Evolutionary conservation across 2,797 vertebrate species (phyloP).

Genomic region (Falco peregrinus): DNA sequence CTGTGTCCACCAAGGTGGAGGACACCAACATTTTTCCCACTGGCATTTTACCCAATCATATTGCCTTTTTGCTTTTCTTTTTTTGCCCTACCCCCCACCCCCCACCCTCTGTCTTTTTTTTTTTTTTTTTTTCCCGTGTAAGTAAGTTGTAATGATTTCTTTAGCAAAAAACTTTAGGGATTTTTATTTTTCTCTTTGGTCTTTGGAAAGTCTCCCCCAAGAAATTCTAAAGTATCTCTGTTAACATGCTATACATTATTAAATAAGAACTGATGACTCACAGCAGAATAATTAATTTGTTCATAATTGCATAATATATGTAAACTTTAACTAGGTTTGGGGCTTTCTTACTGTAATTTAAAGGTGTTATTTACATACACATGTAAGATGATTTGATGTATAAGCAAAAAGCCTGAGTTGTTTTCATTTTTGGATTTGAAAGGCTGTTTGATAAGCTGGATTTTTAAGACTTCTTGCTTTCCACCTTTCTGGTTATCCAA

Average conservation of each 20-base stretch:
- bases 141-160: not conserved
- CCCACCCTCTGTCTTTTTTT: too few species aligned
- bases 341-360: not conserved
- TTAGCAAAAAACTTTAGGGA: not conserved
- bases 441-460: slow-evolving; percentile 63
- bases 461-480: slow-evolving; percentile 73
- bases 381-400: not conserved
- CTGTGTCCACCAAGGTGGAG: not conserved
- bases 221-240: not conserved
- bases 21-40: not conserved
- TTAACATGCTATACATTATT: not conserved
- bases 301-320: not conserved
- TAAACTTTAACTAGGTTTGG: not conserved
- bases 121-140: too few species aligned
- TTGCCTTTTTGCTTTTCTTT: not conserved
- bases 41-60: not conserved
- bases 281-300: not conserved
- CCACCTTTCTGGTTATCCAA: slow-evolving; percentile 60
- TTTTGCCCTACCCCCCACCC: too few species aligned
- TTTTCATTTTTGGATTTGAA: not conserved
- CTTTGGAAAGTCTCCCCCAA: not conserved
- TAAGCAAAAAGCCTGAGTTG: not conserved
- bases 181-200: not conserved
- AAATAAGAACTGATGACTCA: not conserved
- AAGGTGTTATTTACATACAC: not conserved